A percentile compares a stretch with the other conserved stretches of the same genome.
Evolutionary conservation across 1,140 invertebrate genomes (phyloP).

Genomic region (Maniola jurtina): DNA sequence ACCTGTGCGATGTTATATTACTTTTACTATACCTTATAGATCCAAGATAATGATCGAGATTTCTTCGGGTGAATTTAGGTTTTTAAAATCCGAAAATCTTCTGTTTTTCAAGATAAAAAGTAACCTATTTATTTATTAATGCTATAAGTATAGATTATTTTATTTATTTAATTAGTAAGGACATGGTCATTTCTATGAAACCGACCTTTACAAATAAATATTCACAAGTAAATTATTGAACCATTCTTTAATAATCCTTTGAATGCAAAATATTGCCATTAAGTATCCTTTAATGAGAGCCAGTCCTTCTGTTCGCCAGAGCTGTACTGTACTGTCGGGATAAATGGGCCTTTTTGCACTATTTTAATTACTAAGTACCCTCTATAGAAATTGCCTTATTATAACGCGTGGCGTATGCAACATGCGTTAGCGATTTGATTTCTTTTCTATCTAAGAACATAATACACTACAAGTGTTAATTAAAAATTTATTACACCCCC

Average conservation of each 20-base stretch:
- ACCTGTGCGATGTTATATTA: too few species aligned
- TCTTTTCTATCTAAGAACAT: too few species aligned
- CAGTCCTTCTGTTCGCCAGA: constrained; percentile 18
- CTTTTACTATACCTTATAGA: too few species aligned
- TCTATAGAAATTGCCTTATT: constrained; percentile 34
- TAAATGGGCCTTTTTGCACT: constrained; percentile 40
- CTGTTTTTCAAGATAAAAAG: too few species aligned
- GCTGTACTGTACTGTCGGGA: constrained; percentile 5
- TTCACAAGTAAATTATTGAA: constrained; percentile 21
- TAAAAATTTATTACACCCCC: too few species aligned
- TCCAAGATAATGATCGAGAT: too few species aligned
- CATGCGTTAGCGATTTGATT: constrained; percentile 12
- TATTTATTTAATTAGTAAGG: not conserved
- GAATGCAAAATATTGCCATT: constrained; percentile 42
- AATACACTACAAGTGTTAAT: too few species aligned
- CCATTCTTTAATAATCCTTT: constrained; percentile 29
- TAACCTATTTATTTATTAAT: too few species aligned
- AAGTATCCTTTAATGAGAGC: constrained; percentile 43
- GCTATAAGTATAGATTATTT: not conserved
- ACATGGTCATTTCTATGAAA: not conserved
- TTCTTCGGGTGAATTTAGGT: too few species aligned
- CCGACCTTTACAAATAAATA: constrained; percentile 16
- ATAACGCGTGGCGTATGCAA: constrained; percentile 10
- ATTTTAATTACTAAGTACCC: constrained; percentile 50
- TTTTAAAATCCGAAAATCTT: too few species aligned